phyloP scores from a whole-genome alignment of 2,797 vertebrate species.

The Lycodopsis pacificus region DNA sequence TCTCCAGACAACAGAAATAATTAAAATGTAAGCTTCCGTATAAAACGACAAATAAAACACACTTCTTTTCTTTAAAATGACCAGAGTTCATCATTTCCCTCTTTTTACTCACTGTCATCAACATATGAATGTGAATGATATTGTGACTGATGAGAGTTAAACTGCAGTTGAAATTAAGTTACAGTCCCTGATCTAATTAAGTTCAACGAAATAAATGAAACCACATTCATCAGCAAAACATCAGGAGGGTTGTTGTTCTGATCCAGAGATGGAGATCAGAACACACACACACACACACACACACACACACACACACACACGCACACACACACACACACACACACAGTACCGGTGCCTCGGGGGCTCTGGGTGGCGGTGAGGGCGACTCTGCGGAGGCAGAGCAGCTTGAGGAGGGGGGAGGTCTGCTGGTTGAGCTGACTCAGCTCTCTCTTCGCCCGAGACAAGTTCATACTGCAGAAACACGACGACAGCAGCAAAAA shows the following conservation, averaged over 20 bases:
- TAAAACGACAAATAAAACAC: too few species aligned
- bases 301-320: too few species aligned
- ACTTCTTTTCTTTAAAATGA: too few species aligned
- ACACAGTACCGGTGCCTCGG: conserved; percentile 85
- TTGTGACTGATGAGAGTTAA: too few species aligned
- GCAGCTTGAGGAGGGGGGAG: conserved; percentile 94
- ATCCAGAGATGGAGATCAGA: neutral
- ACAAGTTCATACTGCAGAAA: conserved; percentile 91
- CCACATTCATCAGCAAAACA: neutral
- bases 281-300: too few species aligned
- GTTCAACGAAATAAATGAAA: too few species aligned
- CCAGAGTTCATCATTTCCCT: too few species aligned
- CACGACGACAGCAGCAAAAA: neutral
- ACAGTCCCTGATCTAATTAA: neutral
- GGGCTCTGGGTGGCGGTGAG: conserved; percentile 91
- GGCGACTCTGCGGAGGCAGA: conserved; percentile 90
- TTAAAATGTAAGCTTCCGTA: too few species aligned
- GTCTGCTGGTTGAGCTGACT: conserved; percentile 92
- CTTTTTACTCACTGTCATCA: too few species aligned
- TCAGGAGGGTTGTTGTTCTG: neutral
- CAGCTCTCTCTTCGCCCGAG: conserved; percentile 93
- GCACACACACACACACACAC: too few species aligned
- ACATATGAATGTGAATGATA: too few species aligned
- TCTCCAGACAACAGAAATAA: neutral
- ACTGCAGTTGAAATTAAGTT: neutral